Base-by-base conservation (phyloP, 1,140 invertebrate genomes). In the Triops longicaudatus region DNA sequence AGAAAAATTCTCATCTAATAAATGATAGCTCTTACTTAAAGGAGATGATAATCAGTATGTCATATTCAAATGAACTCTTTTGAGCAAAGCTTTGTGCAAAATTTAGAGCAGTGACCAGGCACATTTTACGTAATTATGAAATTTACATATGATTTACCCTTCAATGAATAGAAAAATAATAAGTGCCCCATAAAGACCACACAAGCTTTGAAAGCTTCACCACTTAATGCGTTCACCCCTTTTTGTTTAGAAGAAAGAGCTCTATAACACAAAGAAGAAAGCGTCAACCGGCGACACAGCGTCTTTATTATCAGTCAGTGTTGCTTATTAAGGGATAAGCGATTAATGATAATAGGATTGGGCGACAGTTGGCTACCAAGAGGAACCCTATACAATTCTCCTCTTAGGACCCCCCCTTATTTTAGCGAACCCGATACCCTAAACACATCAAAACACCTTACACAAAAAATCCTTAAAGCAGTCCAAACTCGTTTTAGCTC, bases 291-390 rank as follows among this genome's bases (percentile, higher is more conserved):
- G n/a, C 50, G 50, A 63, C 50, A 10, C 50, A 17, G 31, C 31
- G 31, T 37, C 31, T 37, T 37, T 22, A n/a, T 63, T 63, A 22
- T 14, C 50, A 17, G 12, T 63, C 14, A 63, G 17, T 63, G n/a
- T n/a, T n/a, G 50, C 50, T 63, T 22, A 63, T 63, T 63, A 63
- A 63, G 50, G 50, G 50, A 37, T 22, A 63, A 63, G 50, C 50
- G 50, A 63, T 63, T 63, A 63, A 63, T 63, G 50, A 22, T 63
- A 63, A 63, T 63, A 63, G 50, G 50, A 63, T 63, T 63, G 4
- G 14, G 50, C n/a, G 50, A 63, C 50, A 63, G 50, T 63, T 63
- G 50, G 50, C n/a, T 63, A n/a, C 50, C 50, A 63, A 63, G 22
- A 63, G 50, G 10, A 63, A 63, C 50, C 50, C 50, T 63, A 17